Percentiles rank a stretch among this genome's conserved stretches.
These are phyloP conservation scores for Hippocampus guttulatus DNA, from an alignment of 2,113 vertebrate species.

Conservation along the genomic window DNA sequence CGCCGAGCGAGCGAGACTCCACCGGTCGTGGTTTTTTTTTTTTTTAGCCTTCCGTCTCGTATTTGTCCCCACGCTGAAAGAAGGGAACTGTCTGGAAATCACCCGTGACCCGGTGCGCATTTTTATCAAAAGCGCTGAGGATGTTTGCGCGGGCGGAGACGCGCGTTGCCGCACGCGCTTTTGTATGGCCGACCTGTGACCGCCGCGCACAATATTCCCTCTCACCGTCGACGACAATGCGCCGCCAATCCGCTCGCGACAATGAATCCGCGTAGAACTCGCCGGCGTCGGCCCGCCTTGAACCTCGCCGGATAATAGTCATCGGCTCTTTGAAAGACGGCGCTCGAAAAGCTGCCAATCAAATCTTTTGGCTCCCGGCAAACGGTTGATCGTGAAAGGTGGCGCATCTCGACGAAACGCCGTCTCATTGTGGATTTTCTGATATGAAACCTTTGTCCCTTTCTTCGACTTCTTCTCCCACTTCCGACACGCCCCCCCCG, in stretches of 20 bases:
- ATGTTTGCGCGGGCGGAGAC: constrained; percentile 4
- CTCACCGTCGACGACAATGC: neutral
- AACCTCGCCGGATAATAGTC: neutral
- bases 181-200: constrained; percentile 21
- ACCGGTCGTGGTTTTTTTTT: too few species aligned
- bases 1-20: neutral
- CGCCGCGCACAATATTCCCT: neutral
- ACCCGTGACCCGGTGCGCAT: neutral
- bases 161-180: constrained; percentile 1
- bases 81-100: neutral
- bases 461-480: neutral
- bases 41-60: neutral
- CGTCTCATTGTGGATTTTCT: constrained; percentile 1
- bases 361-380: neutral
- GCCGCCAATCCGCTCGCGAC: neutral
- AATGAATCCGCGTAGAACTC: constrained; percentile 9
- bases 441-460: constrained; percentile 8
- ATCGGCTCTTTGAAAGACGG: neutral
- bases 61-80: neutral
- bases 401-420: neutral
- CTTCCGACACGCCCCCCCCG: too few species aligned
- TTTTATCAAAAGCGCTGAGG: constrained; percentile 1
- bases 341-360: neutral
- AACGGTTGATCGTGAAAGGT: neutral
- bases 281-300: neutral